These are phyloP conservation scores for Fopius arisanus DNA, from an alignment of 1,140 invertebrate species.

Conservation along the genomic window DNA sequence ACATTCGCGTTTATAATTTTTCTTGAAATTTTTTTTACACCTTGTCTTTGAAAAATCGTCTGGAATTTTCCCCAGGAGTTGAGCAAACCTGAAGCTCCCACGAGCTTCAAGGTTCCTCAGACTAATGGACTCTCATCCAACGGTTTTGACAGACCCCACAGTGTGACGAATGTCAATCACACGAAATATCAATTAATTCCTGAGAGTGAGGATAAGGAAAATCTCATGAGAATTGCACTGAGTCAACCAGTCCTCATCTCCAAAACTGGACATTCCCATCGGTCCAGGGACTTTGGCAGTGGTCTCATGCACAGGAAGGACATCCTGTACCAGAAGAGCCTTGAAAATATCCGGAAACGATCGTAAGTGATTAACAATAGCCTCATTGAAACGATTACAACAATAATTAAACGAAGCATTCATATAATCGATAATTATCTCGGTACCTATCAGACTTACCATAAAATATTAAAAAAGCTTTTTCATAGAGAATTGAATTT, in stretches of 20 bases:
- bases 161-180: constrained; percentile 38
- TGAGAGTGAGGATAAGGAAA: constrained; percentile 1
- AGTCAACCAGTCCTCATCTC: constrained; percentile 71
- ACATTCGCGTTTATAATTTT: not conserved
- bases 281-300: constrained; percentile 61
- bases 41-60: too few species aligned
- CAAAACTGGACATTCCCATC: constrained; percentile 43
- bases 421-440: too few species aligned
- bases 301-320: constrained; percentile 87
- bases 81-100: constrained; percentile 16
- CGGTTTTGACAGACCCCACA: constrained; percentile 35
- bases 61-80: constrained; percentile 12
- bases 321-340: constrained; percentile 85
- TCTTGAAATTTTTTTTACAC: not conserved
- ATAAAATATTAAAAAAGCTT: too few species aligned
- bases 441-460: too few species aligned
- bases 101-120: not conserved
- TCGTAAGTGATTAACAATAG: too few species aligned
- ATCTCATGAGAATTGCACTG: constrained; percentile 65
- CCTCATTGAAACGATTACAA: too few species aligned
- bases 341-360: constrained; percentile 70
- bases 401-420: too few species aligned
- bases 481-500: too few species aligned
- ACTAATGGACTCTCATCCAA: constrained; percentile 26
- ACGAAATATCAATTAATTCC: constrained; percentile 31